A percentile compares a stretch with the other conserved stretches of the same genome.
phyloP scores from a whole-genome alignment of 2,113 vertebrate species.

The Mesocricetus auratus region DNA sequence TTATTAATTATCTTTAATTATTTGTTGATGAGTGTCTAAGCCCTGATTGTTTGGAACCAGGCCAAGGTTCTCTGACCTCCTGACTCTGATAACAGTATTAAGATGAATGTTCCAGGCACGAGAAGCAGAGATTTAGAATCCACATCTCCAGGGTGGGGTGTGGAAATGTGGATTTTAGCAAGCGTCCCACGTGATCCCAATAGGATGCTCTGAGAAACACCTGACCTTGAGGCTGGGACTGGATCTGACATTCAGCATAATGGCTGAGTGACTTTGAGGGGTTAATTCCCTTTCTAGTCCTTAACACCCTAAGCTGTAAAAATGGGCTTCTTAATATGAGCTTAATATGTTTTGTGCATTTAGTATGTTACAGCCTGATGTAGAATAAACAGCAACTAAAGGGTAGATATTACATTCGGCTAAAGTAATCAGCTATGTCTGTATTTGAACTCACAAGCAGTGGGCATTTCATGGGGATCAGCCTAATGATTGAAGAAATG shows the following conservation, averaged over 20 bases:
- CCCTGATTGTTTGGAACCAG: background rate
- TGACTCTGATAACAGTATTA: background rate
- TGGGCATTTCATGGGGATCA: background rate
- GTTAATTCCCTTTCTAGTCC: background rate
- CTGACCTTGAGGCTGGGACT: background rate
- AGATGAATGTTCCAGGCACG: background rate
- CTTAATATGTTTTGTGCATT: background rate
- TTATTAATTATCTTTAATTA: background rate
- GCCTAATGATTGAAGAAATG: background rate
- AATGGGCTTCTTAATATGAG: background rate
- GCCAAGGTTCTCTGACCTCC: background rate
- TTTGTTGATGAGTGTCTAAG: background rate
- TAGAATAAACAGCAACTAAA: background rate
- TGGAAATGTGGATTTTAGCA: background rate
- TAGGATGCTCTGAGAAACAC: background rate
- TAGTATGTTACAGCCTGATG: background rate
- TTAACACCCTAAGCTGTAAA: background rate
- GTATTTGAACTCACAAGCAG: background rate
- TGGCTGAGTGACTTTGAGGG: background rate
- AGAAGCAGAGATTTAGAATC: background rate
- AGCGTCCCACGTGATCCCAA: background rate
- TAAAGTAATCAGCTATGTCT: slow-evolving; percentile 1
- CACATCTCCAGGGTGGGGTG: background rate
- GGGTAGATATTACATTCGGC: background rate
- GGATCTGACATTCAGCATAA: background rate